These are phyloP conservation scores for Tanypteryx hageni DNA, from an alignment of 2,888 invertebrate genomes.

Conservation along the genomic window DNA sequence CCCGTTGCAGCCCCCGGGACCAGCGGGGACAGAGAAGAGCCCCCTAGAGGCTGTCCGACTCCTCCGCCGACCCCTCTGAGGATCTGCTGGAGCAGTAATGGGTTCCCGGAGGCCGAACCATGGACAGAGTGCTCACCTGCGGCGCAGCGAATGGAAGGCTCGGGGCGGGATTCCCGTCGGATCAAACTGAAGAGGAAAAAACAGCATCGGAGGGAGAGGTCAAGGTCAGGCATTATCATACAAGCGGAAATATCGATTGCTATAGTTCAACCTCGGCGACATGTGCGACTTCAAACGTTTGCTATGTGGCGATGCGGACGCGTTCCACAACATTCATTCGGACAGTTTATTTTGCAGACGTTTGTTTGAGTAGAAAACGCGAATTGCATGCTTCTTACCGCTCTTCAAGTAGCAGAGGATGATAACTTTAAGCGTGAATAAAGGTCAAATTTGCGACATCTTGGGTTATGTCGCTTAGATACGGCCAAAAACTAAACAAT, in stretches of 20 bases:
- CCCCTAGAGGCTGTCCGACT: conserved; percentile 37
- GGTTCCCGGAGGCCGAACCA: conserved; percentile 74
- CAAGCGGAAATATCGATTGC: background rate
- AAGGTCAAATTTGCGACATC: too few relatives aligned
- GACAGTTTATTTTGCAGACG: too few relatives aligned
- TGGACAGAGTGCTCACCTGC: conserved; percentile 82
- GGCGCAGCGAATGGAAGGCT: conserved; percentile 88
- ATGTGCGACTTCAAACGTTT: background rate
- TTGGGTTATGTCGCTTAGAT: too few relatives aligned
- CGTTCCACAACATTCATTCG: too few relatives aligned
- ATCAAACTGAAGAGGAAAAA: conserved; percentile 78
- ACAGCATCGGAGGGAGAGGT: conserved; percentile 67
- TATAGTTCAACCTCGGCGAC: background rate
- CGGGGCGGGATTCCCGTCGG: conserved; percentile 88
- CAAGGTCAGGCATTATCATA: conserved; percentile 37
- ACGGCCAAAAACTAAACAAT: too few relatives aligned
- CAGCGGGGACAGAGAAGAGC: conserved; percentile 79
- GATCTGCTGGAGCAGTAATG: conserved; percentile 30
- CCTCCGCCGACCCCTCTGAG: conserved; percentile 30
- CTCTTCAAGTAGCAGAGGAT: too few relatives aligned
- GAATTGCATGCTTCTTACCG: too few relatives aligned
- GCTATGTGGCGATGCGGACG: background rate
- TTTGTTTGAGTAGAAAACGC: too few relatives aligned
- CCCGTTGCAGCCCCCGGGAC: conserved; percentile 86
- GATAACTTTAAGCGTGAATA: too few relatives aligned